These are phyloP conservation scores for Mesorhabditis belari DNA, from an alignment of 2,888 invertebrate species.

Conservation along the genomic window DNA sequence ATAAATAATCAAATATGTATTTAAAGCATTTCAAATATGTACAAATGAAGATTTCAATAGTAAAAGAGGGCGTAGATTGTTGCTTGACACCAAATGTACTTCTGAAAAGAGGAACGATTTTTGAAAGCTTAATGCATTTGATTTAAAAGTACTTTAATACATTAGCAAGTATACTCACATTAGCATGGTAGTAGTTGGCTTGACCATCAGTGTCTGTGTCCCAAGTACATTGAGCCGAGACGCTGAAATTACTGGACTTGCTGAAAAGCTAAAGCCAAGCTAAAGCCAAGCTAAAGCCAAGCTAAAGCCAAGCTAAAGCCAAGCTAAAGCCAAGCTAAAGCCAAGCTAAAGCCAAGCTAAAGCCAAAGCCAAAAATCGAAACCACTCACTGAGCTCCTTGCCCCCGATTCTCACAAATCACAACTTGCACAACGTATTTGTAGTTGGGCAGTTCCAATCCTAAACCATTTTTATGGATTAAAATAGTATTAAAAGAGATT, in stretches of 20 bases:
- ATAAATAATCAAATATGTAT: not conserved
- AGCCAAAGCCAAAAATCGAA: not conserved
- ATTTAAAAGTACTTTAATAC: too few species aligned
- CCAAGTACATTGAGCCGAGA: slow-evolving; percentile 9
- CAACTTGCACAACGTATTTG: slow-evolving; percentile 9
- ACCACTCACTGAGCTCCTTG: slow-evolving; percentile 9
- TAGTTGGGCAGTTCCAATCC: slow-evolving; percentile 5
- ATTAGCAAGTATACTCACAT: slow-evolving; percentile 1
- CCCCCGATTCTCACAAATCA: slow-evolving; percentile 8
- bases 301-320: too few species aligned
- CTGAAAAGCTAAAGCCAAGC: not conserved
- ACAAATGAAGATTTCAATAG: slow-evolving; percentile 3
- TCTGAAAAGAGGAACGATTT: not conserved
- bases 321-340: too few species aligned
- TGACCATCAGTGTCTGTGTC: slow-evolving; percentile 7
- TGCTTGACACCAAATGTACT: slow-evolving; percentile 9
- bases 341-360: too few species aligned
- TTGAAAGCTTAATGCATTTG: not conserved
- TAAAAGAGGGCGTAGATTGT: slow-evolving; percentile 7
- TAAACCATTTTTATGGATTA: slow-evolving; percentile 1
- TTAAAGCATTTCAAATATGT: not conserved
- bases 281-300: too few species aligned
- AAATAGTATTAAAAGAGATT: not conserved
- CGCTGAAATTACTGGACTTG: slow-evolving; percentile 2
- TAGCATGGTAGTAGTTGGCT: slow-evolving; percentile 1